These are phyloP conservation scores for Sminthurinus signatus DNA, from an alignment of 1,140 invertebrate genomes.

Conservation along the genomic window DNA sequence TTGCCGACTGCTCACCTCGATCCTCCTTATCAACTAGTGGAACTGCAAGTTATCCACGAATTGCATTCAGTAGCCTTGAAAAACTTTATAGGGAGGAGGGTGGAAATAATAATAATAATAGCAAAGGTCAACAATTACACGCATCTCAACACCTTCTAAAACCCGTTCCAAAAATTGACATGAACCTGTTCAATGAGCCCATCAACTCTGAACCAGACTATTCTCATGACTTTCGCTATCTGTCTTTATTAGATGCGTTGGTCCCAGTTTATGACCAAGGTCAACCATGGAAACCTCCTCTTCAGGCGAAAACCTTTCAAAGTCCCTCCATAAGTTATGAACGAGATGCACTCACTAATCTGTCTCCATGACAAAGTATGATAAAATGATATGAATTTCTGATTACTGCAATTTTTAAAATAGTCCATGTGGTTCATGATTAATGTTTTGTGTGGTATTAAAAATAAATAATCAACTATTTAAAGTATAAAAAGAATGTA, in stretches of 20 bases:
- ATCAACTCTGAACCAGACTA: slow-evolving; percentile 1
- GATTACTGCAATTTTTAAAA: no score
- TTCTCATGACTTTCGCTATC: slow-evolving; percentile 9
- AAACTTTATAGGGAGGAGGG: slow-evolving; percentile 5
- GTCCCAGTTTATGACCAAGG: background rate
- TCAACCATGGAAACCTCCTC: background rate
- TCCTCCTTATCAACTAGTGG: slow-evolving; percentile 6
- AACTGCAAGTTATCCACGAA: background rate
- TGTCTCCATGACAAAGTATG: no score
- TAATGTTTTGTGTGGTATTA: no score
- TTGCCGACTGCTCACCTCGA: background rate
- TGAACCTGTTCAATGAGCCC: background rate
- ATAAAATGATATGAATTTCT: no score
- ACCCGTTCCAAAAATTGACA: slow-evolving; percentile 1
- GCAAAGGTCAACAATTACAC: background rate
- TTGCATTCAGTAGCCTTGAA: slow-evolving; percentile 1
- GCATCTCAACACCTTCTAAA: background rate
- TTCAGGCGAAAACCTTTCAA: no score
- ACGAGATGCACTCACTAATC: no score
- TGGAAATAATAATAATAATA: background rate
- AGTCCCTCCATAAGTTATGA: no score
- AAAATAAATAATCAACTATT: no score
- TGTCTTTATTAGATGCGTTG: background rate
- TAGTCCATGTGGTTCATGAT: no score
- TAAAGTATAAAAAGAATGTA: no score